Percentiles rank a stretch among this genome's conserved stretches.
These are phyloP conservation scores for Nerophis ophidion DNA, from an alignment of 2,113 vertebrate genomes.

Conservation along the genomic window DNA sequence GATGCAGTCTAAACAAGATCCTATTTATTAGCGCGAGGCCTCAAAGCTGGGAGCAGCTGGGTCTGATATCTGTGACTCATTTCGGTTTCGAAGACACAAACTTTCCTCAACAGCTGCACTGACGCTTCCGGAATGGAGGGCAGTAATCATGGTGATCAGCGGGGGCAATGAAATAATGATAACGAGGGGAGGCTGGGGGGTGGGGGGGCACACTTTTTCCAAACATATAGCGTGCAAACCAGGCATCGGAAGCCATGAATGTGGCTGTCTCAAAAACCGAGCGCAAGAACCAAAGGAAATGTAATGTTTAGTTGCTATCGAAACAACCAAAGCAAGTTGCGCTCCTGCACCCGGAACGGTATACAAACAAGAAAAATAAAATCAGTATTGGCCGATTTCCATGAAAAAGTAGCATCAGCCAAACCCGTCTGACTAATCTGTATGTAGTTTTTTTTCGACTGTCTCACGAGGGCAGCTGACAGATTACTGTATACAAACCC, in stretches of 20 bases:
- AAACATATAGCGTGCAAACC: too few species aligned
- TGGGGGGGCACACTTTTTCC: too few species aligned
- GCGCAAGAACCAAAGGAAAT: constrained; percentile 65
- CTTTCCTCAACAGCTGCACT: constrained; percentile 10
- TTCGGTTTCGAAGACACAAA: constrained; percentile 22
- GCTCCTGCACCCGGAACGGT: constrained; percentile 47
- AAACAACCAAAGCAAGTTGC: constrained; percentile 51
- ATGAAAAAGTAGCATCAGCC: too few species aligned
- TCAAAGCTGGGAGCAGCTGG: constrained; percentile 52
- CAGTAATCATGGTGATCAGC: constrained; percentile 3
- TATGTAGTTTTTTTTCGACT: too few species aligned
- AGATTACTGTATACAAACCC: too few species aligned
- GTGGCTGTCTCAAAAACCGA: too few species aligned
- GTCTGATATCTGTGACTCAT: constrained; percentile 49
- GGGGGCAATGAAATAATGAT: constrained; percentile 20
- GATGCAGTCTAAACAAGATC: constrained; percentile 56
- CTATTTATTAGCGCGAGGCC: constrained; percentile 54
- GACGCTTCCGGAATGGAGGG: neutral
- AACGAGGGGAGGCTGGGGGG: too few species aligned
- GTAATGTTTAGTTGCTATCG: constrained; percentile 65
- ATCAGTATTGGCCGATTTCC: neutral
- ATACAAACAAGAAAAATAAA: constrained; percentile 42
- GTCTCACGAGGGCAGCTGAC: too few species aligned
- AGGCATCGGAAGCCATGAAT: too few species aligned
- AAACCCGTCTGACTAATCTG: too few species aligned